Percentiles rank a stretch among this genome's conserved stretches.
These are phyloP conservation scores for Theocolax elegans DNA, from an alignment of 1,140 invertebrate genomes.

Conservation along the genomic window DNA sequence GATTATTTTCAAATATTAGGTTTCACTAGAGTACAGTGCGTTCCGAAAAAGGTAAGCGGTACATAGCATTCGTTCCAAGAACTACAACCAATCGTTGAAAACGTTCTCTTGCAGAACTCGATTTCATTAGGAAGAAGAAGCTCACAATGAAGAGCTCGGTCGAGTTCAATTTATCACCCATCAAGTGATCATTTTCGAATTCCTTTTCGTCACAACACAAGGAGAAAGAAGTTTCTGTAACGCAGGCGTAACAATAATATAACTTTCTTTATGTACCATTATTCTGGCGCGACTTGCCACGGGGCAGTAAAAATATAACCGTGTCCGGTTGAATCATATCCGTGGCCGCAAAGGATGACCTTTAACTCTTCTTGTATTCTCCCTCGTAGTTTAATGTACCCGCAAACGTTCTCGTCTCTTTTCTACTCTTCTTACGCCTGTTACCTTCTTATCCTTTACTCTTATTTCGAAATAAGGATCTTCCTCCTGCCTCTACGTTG, in stretches of 20 bases:
- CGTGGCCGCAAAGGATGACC: conserved; percentile 29
- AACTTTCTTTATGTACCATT: conserved; percentile 55
- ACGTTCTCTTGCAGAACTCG: too few species aligned
- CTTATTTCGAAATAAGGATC: background rate
- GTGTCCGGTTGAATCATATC: conserved; percentile 31
- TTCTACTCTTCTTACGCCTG: background rate
- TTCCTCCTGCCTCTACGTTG: background rate
- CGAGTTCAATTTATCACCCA: too few species aligned
- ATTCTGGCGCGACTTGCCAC: conserved; percentile 43
- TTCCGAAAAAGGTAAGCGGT: too few species aligned
- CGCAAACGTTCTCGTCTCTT: conserved; percentile 14
- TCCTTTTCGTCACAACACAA: background rate
- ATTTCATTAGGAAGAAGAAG: too few species aligned
- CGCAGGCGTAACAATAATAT: conserved; percentile 52
- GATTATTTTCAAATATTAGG: too few species aligned
- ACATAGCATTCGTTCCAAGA: too few species aligned
- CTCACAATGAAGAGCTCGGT: too few species aligned
- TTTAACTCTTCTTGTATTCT: conserved; percentile 6
- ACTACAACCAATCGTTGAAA: too few species aligned
- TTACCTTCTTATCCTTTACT: background rate
- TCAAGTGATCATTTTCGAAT: too few species aligned
- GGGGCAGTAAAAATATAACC: conserved; percentile 21
- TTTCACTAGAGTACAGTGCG: too few species aligned
- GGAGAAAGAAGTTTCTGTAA: background rate
- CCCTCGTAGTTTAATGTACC: conserved; percentile 15